Evolutionary conservation across 2,797 vertebrate genomes (phyloP).

Genomic region (Kryptopterus vitreolus): DNA sequence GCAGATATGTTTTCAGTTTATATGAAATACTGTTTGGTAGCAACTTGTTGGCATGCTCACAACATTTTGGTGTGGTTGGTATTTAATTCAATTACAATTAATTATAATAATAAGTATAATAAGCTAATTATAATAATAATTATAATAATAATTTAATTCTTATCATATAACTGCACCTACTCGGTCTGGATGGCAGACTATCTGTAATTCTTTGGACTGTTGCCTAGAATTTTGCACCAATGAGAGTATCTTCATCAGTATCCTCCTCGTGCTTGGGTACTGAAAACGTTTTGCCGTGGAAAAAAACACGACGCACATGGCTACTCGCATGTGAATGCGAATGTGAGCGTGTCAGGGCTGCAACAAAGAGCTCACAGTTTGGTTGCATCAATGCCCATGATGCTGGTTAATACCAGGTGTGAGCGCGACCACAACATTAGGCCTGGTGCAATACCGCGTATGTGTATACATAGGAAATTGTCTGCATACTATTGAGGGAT

Average conservation of each 20-base stretch:
- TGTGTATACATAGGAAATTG: neutral
- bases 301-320: neutral
- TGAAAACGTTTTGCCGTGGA: neutral
- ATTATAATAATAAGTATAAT: too few relatives aligned
- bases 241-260: neutral
- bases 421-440: neutral
- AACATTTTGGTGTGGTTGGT: neutral
- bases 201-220: neutral
- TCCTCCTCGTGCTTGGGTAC: neutral
- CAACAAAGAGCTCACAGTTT: neutral
- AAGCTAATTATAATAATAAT: too few relatives aligned
- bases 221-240: neutral
- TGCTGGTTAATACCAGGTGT: neutral
- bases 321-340: neutral
- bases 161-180: neutral
- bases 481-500: neutral
- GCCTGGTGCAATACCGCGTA: too few relatives aligned
- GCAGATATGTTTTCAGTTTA: neutral
- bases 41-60: neutral
- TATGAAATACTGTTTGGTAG: neutral
- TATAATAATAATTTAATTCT: too few relatives aligned
- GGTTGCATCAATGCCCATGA: neutral
- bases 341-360: neutral
- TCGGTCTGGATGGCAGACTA: neutral
- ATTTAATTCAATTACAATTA: neutral